These are phyloP conservation scores for Anagrus nilaparvatae DNA, from an alignment of 1,140 invertebrate genomes.

Conservation along the genomic window DNA sequence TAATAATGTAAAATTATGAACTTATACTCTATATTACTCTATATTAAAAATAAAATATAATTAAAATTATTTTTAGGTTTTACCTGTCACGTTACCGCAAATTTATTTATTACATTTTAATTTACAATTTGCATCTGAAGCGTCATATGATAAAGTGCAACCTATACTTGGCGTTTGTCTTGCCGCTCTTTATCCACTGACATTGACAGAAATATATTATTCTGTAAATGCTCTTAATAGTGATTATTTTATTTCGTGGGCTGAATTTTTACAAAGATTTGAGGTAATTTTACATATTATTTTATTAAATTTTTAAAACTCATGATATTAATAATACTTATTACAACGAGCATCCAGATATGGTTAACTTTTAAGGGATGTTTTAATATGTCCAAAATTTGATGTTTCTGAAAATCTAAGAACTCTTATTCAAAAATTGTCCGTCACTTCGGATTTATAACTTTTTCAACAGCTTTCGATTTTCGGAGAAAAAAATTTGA, in stretches of 20 bases:
- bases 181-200: constrained; percentile 82
- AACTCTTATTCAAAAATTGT: too few species aligned
- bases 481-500: too few species aligned
- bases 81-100: constrained; percentile 85
- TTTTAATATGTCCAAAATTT: constrained; percentile 1
- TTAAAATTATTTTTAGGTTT: constrained; percentile 35
- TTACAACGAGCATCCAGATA: too few species aligned
- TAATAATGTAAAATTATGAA: neutral
- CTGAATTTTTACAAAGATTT: constrained; percentile 78
- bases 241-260: constrained; percentile 72
- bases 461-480: too few species aligned
- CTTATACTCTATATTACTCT: neutral
- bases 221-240: constrained; percentile 79
- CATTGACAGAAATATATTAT: constrained; percentile 83
- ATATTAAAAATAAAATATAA: neutral
- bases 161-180: constrained; percentile 82
- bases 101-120: constrained; percentile 92
- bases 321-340: constrained; percentile 1
- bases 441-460: too few species aligned
- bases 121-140: constrained; percentile 77
- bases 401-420: too few species aligned
- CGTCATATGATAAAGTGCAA: constrained; percentile 81
- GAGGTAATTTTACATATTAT: constrained; percentile 42
- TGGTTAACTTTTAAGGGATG: neutral
- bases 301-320: neutral